Percentiles rank a stretch among this genome's conserved stretches.
These are phyloP conservation scores for Drosophila affinis DNA, from an alignment of 2,888 invertebrate genomes.

Conservation along the genomic window DNA sequence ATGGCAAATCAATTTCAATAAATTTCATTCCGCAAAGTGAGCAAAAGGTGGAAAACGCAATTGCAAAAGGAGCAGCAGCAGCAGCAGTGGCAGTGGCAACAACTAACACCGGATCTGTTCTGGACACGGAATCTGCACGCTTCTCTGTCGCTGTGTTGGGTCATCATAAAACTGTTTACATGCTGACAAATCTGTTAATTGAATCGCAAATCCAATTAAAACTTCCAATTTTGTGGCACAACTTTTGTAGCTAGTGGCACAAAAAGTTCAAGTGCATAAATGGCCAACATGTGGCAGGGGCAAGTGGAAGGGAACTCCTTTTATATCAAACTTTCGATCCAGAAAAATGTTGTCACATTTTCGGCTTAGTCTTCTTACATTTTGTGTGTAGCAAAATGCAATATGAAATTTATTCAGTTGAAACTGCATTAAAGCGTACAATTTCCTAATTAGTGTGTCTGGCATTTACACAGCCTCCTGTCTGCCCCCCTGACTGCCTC, in stretches of 20 bases:
- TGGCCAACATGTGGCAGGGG: slow-evolving; percentile 67
- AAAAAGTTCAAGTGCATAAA: slow-evolving; percentile 73
- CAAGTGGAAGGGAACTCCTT: slow-evolving; percentile 41
- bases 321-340: slow-evolving; percentile 30
- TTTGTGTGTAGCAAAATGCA: slow-evolving; percentile 52
- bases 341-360: slow-evolving; percentile 5
- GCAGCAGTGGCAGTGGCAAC: slow-evolving; percentile 15
- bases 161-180: slow-evolving; percentile 75
- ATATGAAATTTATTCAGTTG: slow-evolving; percentile 47
- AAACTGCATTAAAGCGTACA: slow-evolving; percentile 63
- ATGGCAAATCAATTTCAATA: slow-evolving; percentile 80
- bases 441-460: slow-evolving; percentile 73
- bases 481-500: background rate
- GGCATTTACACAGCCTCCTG: slow-evolving; percentile 39
- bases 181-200: slow-evolving; percentile 82
- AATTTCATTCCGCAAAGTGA: slow-evolving; percentile 61
- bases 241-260: slow-evolving; percentile 55
- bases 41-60: slow-evolving; percentile 52
- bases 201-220: slow-evolving; percentile 83
- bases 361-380: slow-evolving; percentile 4
- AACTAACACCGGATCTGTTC: slow-evolving; percentile 36
- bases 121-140: slow-evolving; percentile 1
- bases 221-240: slow-evolving; percentile 71
- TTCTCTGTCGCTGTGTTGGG: slow-evolving; percentile 21
- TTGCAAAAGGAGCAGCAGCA: slow-evolving; percentile 42